Evolutionary conservation across 2,888 invertebrate genomes (phyloP).

Genomic region (Siphlonurus alternatus): DNA sequence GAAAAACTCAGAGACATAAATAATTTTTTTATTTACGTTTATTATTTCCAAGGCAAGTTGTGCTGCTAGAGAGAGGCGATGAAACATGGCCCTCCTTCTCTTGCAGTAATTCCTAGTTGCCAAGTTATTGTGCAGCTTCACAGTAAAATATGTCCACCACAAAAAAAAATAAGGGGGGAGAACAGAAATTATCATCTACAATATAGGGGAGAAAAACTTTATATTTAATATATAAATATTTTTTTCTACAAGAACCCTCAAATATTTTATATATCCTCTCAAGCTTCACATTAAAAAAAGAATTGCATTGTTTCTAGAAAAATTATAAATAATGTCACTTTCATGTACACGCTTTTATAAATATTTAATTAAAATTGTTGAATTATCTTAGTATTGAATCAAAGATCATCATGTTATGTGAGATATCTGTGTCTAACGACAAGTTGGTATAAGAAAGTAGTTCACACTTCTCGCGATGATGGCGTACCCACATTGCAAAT

Average conservation of each 20-base stretch:
- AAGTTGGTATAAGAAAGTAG: too few relatives aligned
- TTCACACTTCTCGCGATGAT: too few relatives aligned
- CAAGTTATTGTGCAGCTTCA: background rate
- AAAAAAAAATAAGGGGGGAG: background rate
- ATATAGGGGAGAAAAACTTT: background rate
- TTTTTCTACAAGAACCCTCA: background rate
- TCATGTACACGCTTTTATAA: too few relatives aligned
- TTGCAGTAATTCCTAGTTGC: background rate
- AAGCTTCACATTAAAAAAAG: background rate
- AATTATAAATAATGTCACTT: too few relatives aligned
- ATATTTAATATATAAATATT: background rate
- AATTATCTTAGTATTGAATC: too few relatives aligned
- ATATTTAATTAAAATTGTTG: too few relatives aligned
- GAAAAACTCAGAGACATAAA: background rate
- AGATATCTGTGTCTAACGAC: too few relatives aligned
- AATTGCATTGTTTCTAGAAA: background rate
- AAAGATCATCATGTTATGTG: too few relatives aligned
- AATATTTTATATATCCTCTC: background rate
- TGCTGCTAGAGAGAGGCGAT: background rate
- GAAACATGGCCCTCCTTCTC: background rate
- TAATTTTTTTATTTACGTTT: background rate
- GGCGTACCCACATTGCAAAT: too few relatives aligned
- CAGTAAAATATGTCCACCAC: background rate
- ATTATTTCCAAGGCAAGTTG: background rate
- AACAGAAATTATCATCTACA: background rate